Base-by-base conservation (phyloP, 2,888 invertebrate species). In the Lasioglossum malachurum region DNA sequence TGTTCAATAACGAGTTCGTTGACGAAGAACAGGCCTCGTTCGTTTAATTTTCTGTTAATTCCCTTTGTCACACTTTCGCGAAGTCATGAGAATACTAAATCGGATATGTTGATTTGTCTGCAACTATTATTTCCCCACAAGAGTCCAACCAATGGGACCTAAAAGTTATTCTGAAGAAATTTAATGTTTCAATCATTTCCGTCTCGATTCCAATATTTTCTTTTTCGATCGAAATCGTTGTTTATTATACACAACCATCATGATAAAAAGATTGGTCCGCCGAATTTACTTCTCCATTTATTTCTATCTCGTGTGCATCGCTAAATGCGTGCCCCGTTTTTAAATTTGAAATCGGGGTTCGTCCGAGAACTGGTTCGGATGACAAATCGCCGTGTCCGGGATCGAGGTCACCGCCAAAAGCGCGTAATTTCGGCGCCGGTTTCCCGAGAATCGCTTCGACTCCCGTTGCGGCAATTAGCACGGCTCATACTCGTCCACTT, bases 381-480 rank as follows among this genome's bases (percentile, higher is more conserved):
- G 14, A 16, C n/a, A 27, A 71, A n/a, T 41, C 4, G 41, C 27
- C 16, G 2, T 14, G n/a, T 71, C 44, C 4, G n/a, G 8, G 5
- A 71, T 44, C 71, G 41, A 41, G 41, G 41, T 71, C n/a, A 23
- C n/a, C 69, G 35, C 14, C 10, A 41, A 71, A 16, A 46, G 72
- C 44, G 27, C 72, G 44, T 46, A 19, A 44, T 27, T 44, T n/a
- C 3, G n/a, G 41, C 5, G 27, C 12, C 14, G 31, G 19, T 31
- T 67, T 31, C 67, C 73, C n/a, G 31, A 23, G 41, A 64, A 75
- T 46, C 53, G 35, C 35, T 75, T 35, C 14, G 10, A 53, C 53
- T 53, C 53, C 87, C 82, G 87, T 87, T 78, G 77, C 10, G 23
- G 53, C 31, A 78, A 83, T 87, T 87, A 87, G 38, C 69, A 35